Evolutionary conservation across 2,797 vertebrate genomes (phyloP), one percentile per base, ranked within the genome.

Genomic region (Cephalopachus bancanus): DNA sequence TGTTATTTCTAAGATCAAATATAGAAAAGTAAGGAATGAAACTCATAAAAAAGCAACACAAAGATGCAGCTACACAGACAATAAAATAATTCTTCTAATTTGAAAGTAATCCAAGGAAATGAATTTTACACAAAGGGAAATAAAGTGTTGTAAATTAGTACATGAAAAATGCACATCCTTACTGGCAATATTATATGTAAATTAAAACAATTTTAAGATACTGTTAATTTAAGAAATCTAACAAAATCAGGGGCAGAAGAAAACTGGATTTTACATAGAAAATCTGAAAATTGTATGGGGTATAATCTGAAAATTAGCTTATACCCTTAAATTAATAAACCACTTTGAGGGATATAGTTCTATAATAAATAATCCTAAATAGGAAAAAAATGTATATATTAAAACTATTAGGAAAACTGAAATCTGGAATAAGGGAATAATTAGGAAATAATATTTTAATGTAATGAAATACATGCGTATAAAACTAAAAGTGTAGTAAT

Each of bases 311-410:
- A 89, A 93, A 76, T 64, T n/a, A 86, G 55, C 10, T 85, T 51
- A 81, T 80, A 72, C 10, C 55, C 60, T 83, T 55, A 84, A 49
- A 55, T 7, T 44, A 44, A 44, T 44, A 44, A 44, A 44, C 44
- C 44, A 44, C 44, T 44, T 44, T 44, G 44, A 44, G 44, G 44
- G 44, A 44, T 44, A 24, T 17, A 75, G 53, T 49, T 84, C 60
- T 88, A 90, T 69, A 84, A 62, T 51, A 94, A 95, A 90, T 69
- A 93, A 85, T 64, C 26, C 69, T 89, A 67, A 95, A 78, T 49
- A 33, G 55, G 2, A 9, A 44, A 44, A 44, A 49, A 84, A 84
- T 57, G 33, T 64, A 16, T 3, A 72, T 67, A 6, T 88, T 81
- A 93, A 81, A 62, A 69, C 6, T 94, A 71, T 67, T 78, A 72